phyloP scores from a whole-genome alignment of 2,113 vertebrate species.

The Apodemus sylvaticus region DNA sequence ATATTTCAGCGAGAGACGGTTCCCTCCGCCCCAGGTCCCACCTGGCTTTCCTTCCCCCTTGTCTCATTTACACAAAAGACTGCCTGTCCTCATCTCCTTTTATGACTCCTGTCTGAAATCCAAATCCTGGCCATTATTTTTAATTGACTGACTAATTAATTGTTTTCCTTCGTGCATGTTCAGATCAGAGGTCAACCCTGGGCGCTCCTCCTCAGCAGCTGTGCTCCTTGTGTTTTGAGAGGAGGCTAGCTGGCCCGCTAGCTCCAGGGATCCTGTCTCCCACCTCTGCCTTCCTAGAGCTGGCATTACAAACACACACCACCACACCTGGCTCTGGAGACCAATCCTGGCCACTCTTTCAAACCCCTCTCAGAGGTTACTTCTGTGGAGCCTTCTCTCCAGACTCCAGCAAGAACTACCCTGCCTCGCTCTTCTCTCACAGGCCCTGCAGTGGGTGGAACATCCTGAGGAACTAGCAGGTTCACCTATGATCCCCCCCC shows the following conservation, averaged over 20 bases:
- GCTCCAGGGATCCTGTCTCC: not conserved
- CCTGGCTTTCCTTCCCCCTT: not conserved
- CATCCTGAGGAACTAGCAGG: not conserved
- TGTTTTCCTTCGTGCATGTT: not conserved
- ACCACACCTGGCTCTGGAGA: not conserved
- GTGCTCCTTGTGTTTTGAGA: not conserved
- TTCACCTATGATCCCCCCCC: not conserved
- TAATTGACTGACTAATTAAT: not conserved
- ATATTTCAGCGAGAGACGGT: conserved; percentile 61
- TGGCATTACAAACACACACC: not conserved
- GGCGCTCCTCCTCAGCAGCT: not conserved
- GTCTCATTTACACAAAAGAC: not conserved
- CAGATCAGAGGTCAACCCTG: not conserved
- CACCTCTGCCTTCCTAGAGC: not conserved
- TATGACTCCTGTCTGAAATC: not conserved
- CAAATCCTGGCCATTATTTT: not conserved
- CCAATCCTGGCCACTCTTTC: not conserved
- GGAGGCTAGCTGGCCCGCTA: not conserved
- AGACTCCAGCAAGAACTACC: not conserved
- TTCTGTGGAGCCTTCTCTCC: not conserved
- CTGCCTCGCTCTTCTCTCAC: not conserved
- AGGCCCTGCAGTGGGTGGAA: not conserved
- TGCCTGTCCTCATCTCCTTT: not conserved
- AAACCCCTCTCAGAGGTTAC: not conserved
- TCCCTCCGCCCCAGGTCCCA: not conserved